Conservation (phyloP, 2,888 invertebrate species). For the Teleiodes luculella region DNA sequence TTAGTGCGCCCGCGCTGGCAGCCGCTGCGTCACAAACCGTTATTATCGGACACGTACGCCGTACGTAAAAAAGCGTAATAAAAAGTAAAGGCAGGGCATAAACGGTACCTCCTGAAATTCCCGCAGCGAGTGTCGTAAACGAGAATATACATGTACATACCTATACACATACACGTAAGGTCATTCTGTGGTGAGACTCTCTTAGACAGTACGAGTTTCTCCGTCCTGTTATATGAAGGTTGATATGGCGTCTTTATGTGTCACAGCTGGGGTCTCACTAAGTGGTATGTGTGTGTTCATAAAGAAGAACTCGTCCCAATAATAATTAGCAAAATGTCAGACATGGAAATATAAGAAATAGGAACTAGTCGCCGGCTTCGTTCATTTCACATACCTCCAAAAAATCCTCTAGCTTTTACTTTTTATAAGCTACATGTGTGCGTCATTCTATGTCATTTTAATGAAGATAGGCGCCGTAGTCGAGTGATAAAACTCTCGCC, state of each 20-base stretch:
- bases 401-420: too few relatives aligned
- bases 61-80: constrained; percentile 21
- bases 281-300: too few relatives aligned
- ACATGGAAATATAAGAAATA: too few relatives aligned
- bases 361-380: too few relatives aligned
- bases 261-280: constrained; percentile 6
- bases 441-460: too few relatives aligned
- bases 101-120: constrained; percentile 6
- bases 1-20: background rate
- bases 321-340: too few relatives aligned
- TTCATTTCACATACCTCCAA: too few relatives aligned
- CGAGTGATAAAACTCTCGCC: too few relatives aligned
- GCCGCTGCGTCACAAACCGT: constrained; percentile 17
- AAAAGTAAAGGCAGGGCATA: constrained; percentile 12
- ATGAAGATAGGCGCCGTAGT: too few relatives aligned
- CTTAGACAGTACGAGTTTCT: constrained; percentile 2
- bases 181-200: background rate
- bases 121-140: constrained; percentile 7
- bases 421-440: too few relatives aligned
- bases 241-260: background rate
- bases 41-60: constrained; percentile 17
- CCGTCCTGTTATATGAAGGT: constrained; percentile 2
- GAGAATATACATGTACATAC: background rate
- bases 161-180: background rate
- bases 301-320: too few relatives aligned